Base-by-base conservation (phyloP, 2,888 invertebrate species). In the Agriopis leucophaearia region DNA sequence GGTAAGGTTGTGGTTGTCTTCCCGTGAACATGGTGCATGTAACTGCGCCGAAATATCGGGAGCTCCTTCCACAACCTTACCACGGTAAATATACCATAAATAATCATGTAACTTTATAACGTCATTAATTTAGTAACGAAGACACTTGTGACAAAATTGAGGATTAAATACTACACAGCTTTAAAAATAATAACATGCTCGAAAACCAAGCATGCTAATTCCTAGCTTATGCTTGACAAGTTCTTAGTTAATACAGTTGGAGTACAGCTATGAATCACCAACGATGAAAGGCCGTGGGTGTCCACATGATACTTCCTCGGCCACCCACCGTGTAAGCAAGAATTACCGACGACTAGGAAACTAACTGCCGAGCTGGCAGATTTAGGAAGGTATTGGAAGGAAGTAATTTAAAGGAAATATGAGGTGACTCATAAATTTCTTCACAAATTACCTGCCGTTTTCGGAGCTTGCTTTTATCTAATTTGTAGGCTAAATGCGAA, bases 271-370 rank as follows among this genome's bases (percentile, higher is more conserved):
- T 92, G 91, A 92, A 91, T 93, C 92, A 92, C 76, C 70, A 62
- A 76, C 87, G 90, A 88, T 91, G 91, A 92, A 89, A 87, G 87
- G 78, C 78, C 78, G 92, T 93, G 90, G 92, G 93, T 87, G 90
- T 83, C 77, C 78, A 74, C 76, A 75, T 79, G 80, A 82, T 79
- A 87, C 88, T 92, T 92, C 92, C 92, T 88, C 85, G 88, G 85
- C 89, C 90, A 89, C 92, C 92, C 90, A 92, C 92, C 78, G 78
- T 74, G 69, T 60, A 55, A 64, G 78, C 78, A 73, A 74, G 76
- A 81, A 74, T 78, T 75, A 81, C 80, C 74, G 79, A 78, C 76
- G 72, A 76, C 79, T 79, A 80, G 79, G 76, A 76, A 75, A 76
- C 74, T 64, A 64, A 68, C 64, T 60, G 73, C 74, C 73, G 75